Percentiles rank a stretch among this genome's conserved stretches.
Evolutionary conservation across 53 echinoderm and acorn worm species (phyloP).

Genomic region (Apostichopus leukothele): DNA sequence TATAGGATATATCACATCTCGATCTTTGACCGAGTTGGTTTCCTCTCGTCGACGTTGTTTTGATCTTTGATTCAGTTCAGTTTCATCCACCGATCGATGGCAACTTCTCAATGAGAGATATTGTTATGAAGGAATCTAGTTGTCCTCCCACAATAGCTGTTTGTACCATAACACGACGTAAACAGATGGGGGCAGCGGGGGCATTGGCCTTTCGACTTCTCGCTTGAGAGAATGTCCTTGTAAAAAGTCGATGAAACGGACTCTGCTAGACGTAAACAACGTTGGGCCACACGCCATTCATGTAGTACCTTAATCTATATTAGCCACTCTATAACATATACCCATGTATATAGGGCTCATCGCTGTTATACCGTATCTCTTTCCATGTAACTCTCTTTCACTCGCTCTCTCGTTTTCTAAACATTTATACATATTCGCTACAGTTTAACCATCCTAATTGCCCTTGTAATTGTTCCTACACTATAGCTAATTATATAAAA

Average conservation of each 20-base stretch:
- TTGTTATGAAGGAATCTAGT: slow-evolving; percentile 21
- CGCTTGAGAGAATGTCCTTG: not conserved
- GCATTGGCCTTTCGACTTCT: slow-evolving; percentile 26
- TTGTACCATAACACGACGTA: slow-evolving; percentile 4
- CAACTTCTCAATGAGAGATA: not conserved
- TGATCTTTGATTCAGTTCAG: slow-evolving; percentile 13
- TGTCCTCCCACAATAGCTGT: not conserved
- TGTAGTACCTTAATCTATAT: no score
- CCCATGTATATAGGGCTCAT: no score
- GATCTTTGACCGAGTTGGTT: slow-evolving; percentile 18
- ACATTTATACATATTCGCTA: no score
- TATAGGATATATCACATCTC: no score
- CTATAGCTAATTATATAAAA: no score
- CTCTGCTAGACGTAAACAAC: not conserved
- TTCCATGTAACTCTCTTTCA: no score
- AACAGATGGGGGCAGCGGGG: slow-evolving; percentile 15
- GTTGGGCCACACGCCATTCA: not conserved
- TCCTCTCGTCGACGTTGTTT: slow-evolving; percentile 13
- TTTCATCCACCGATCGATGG: slow-evolving; percentile 38
- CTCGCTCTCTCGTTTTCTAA: no score
- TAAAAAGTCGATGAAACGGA: slow-evolving; percentile 27
- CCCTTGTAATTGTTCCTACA: no score
- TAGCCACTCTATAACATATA: no score
- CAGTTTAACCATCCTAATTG: no score
- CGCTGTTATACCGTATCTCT: no score